Percentiles rank a stretch among this genome's conserved stretches.
Evolutionary conservation across 2,797 vertebrate species (phyloP).

Genomic region (Arrhamphus sclerolepis): DNA sequence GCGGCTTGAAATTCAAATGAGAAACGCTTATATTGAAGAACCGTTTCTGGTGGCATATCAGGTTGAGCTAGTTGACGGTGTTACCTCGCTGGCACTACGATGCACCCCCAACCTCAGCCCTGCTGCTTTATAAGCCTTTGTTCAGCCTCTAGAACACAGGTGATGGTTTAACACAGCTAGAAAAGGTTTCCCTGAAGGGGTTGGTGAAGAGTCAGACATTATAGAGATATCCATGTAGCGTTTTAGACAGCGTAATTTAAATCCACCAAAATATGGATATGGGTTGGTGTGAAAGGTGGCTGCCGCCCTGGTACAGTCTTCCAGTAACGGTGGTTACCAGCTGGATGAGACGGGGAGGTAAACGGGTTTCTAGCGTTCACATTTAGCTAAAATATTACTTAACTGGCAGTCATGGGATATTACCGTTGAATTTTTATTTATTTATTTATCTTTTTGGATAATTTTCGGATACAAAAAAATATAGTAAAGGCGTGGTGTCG

Average conservation of each 20-base stretch:
- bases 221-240: neutral
- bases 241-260: neutral
- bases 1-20: neutral
- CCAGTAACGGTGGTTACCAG: too few species aligned
- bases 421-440: too few species aligned
- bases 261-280: constrained; percentile 3
- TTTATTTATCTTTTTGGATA: too few species aligned
- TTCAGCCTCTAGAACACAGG: neutral
- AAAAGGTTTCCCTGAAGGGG: rapidly evolving
- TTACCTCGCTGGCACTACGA: constrained; percentile 25
- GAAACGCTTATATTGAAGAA: constrained; percentile 21
- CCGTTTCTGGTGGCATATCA: constrained; percentile 33
- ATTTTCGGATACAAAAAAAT: too few species aligned
- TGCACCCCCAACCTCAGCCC: constrained; percentile 9
- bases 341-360: too few species aligned
- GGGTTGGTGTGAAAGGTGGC: constrained; percentile 21
- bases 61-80: constrained; percentile 56
- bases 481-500: too few species aligned
- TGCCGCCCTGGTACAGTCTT: constrained; percentile 37
- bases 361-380: neutral
- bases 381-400: neutral
- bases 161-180: neutral
- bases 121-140: constrained; percentile 14
- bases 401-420: too few species aligned
- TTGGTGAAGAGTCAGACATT: rapidly evolving